A percentile compares a stretch with the other conserved stretches of the same genome.
These are phyloP conservation scores for Toxonevra muliebris DNA, from an alignment of 2,888 invertebrate species.

Conservation along the genomic window DNA sequence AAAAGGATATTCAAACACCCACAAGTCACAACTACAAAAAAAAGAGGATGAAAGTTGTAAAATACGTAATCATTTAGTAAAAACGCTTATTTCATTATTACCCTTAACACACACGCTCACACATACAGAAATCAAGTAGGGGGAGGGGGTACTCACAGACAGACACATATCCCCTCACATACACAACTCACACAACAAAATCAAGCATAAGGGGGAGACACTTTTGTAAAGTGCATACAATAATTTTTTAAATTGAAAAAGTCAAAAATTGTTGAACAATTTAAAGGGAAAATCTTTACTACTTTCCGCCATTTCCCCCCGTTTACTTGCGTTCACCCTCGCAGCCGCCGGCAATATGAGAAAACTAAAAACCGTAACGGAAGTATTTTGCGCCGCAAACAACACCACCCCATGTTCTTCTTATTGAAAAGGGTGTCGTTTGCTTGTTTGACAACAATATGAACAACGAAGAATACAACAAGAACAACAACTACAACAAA, in stretches of 20 bases:
- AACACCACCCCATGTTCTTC: neutral
- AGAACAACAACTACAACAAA: neutral
- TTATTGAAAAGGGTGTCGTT: slow-evolving; percentile 2
- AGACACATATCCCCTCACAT: no score
- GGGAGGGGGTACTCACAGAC: no score
- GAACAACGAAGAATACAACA: neutral
- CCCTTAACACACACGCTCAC: slow-evolving; percentile 27
- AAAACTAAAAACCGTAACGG: slow-evolving; percentile 50
- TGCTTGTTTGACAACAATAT: neutral
- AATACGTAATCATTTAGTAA: slow-evolving; percentile 58
- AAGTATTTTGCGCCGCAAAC: slow-evolving; percentile 35
- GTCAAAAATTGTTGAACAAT: no score
- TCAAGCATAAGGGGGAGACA: no score
- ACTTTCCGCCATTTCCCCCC: no score
- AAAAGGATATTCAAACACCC: no score
- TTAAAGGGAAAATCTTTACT: no score
- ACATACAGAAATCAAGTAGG: no score
- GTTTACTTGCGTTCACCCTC: neutral
- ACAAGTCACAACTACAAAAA: neutral
- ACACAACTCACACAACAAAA: no score
- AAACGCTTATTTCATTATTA: slow-evolving; percentile 62
- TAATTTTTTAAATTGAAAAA: no score
- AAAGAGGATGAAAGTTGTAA: slow-evolving; percentile 22
- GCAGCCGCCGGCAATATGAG: slow-evolving; percentile 25
- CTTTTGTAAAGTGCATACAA: no score